Evolutionary conservation across 2,113 vertebrate species (phyloP).

Genomic region (Mionectes macconnelli): DNA sequence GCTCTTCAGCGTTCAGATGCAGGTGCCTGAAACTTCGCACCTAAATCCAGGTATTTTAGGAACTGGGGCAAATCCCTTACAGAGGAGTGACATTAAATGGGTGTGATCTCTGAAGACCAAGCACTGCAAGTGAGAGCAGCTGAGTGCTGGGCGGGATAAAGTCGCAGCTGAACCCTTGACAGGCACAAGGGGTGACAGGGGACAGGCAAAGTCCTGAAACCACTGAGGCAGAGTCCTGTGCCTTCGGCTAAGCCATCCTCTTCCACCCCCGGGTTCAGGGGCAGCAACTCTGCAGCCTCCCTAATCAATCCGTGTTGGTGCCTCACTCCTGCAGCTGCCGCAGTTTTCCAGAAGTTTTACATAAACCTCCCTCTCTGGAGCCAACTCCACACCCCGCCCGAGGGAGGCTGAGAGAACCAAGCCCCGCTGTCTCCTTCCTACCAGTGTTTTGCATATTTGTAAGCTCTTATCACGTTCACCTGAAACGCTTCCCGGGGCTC

Average conservation of each 20-base stretch:
- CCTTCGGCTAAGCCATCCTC: background rate
- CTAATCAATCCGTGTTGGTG: accelerated
- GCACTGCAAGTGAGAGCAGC: background rate
- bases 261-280: background rate
- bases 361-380: background rate
- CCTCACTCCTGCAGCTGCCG: background rate
- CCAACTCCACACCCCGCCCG: background rate
- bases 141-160: background rate
- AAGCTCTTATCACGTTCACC: background rate
- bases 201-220: background rate
- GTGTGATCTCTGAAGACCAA: background rate
- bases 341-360: background rate
- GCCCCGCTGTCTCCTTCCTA: background rate
- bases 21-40: background rate
- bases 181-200: background rate
- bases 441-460: background rate
- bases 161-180: background rate
- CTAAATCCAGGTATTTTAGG: background rate
- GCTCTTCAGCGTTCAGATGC: background rate
- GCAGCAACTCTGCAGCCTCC: background rate
- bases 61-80: accelerated
- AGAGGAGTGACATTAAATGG: background rate
- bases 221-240: background rate
- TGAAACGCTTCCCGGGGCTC: background rate
- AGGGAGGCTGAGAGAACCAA: background rate